Conservation (phyloP, 2,888 invertebrate genomes). For the Venusia cambrica region DNA sequence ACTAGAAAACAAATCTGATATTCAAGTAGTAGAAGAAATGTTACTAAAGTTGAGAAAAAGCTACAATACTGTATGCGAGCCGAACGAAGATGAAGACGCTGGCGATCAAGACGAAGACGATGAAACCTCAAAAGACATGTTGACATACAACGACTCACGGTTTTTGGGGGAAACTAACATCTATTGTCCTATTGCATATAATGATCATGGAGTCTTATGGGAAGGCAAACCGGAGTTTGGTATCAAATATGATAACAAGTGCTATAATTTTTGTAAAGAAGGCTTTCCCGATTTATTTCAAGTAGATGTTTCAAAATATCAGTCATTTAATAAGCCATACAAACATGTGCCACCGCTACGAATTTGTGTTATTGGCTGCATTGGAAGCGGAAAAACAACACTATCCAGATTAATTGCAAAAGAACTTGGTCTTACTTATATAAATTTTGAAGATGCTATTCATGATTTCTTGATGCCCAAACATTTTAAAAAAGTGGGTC, state of each 20-base stretch:
- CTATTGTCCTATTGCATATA: constrained; percentile 83
- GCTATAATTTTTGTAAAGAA: constrained; percentile 77
- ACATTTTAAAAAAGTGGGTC: constrained; percentile 70
- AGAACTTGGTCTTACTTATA: constrained; percentile 77
- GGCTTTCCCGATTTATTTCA: constrained; percentile 72
- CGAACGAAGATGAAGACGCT: constrained; percentile 46
- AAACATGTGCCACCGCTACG: constrained; percentile 70
- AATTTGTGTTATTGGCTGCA: constrained; percentile 80
- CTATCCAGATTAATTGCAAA: constrained; percentile 71
- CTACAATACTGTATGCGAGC: constrained; percentile 46
- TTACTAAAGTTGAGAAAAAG: constrained; percentile 55
- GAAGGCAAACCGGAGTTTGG: constrained; percentile 81
- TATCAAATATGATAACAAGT: constrained; percentile 73
- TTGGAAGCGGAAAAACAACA: constrained; percentile 77
- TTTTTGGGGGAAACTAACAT: constrained; percentile 79
- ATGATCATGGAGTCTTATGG: constrained; percentile 77
- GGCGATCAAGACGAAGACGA: constrained; percentile 45
- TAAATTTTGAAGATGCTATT: constrained; percentile 67
- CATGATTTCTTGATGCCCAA: constrained; percentile 58
- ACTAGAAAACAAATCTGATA: constrained; percentile 62
- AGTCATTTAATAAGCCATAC: constrained; percentile 64
- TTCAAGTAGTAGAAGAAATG: constrained; percentile 58
- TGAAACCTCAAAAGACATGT: constrained; percentile 40
- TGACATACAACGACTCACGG: constrained; percentile 50
- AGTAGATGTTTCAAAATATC: constrained; percentile 69